A percentile compares a stretch with the other conserved stretches of the same genome.
Conservation (phyloP, 2,797 vertebrate genomes). For the Pelodytes ibericus region DNA sequence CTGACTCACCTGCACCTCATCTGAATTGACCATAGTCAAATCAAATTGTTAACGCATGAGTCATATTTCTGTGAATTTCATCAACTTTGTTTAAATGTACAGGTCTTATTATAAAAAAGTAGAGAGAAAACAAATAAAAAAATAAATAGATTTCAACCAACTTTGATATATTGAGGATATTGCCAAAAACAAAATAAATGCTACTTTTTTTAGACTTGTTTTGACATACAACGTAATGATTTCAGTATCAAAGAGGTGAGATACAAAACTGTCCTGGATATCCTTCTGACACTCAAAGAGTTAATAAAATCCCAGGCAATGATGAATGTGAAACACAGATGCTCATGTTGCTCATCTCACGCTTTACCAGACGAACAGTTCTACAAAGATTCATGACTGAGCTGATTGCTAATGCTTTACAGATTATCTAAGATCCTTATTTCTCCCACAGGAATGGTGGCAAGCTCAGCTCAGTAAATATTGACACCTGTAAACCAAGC, state of each 20-base stretch:
- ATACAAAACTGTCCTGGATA: neutral
- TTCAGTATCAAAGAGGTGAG: neutral
- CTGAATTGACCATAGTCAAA: no score
- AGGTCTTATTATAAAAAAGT: no score
- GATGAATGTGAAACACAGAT: constrained; percentile 38
- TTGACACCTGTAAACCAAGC: constrained; percentile 80
- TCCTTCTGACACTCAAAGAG: neutral
- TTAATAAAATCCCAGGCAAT: neutral
- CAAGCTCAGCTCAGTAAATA: constrained; percentile 80
- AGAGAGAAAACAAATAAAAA: no score
- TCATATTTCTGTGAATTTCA: no score
- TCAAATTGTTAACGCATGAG: no score
- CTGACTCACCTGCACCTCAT: no score
- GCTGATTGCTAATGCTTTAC: constrained; percentile 78
- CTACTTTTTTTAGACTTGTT: neutral
- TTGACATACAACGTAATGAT: neutral
- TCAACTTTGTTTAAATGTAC: no score
- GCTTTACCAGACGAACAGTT: constrained; percentile 71
- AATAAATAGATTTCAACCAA: no score
- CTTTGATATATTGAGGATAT: no score
- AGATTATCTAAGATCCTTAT: constrained; percentile 71
- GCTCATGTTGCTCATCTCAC: constrained; percentile 45
- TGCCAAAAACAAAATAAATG: no score
- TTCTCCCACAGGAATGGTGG: constrained; percentile 70
- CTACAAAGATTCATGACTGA: constrained; percentile 65